Percentiles rank a stretch among this genome's conserved stretches.
Conservation (phyloP, 2,113 vertebrate genomes). For the Gambusia affinis region DNA sequence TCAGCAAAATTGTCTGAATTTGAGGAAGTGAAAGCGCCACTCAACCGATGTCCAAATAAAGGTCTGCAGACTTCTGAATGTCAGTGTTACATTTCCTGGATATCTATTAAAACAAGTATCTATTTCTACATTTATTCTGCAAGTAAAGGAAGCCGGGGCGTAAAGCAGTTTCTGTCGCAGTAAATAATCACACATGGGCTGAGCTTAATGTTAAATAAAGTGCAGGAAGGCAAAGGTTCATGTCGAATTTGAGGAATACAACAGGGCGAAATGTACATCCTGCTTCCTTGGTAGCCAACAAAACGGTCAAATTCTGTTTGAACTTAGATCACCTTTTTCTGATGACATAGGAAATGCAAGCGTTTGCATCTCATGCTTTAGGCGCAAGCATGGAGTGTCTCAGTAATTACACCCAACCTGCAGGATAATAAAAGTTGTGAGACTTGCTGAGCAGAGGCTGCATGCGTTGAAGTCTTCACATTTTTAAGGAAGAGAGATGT, state of each 20-base stretch:
- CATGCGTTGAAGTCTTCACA: background rate
- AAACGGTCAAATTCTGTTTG: background rate
- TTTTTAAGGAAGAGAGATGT: conserved; percentile 49
- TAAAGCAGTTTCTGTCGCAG: background rate
- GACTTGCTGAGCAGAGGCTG: background rate
- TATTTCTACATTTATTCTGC: background rate
- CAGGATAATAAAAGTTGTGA: background rate
- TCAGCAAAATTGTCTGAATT: conserved; percentile 16
- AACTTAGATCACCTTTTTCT: background rate
- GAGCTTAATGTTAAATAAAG: background rate
- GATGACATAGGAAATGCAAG: no score
- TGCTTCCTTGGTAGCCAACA: background rate
- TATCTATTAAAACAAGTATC: background rate
- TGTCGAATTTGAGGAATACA: background rate
- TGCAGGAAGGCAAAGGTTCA: no score
- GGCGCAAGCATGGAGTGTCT: background rate
- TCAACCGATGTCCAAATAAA: conserved; percentile 34
- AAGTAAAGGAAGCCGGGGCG: background rate
- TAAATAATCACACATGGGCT: background rate
- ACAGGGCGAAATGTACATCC: background rate
- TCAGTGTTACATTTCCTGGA: conserved; percentile 17
- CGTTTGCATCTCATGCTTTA: no score
- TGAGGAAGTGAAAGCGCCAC: conserved; percentile 51
- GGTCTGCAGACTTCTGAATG: background rate
- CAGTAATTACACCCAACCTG: background rate